These are phyloP conservation scores for Hippocampus mohnikei DNA, from an alignment of 2,113 vertebrate genomes.

Conservation along the genomic window DNA sequence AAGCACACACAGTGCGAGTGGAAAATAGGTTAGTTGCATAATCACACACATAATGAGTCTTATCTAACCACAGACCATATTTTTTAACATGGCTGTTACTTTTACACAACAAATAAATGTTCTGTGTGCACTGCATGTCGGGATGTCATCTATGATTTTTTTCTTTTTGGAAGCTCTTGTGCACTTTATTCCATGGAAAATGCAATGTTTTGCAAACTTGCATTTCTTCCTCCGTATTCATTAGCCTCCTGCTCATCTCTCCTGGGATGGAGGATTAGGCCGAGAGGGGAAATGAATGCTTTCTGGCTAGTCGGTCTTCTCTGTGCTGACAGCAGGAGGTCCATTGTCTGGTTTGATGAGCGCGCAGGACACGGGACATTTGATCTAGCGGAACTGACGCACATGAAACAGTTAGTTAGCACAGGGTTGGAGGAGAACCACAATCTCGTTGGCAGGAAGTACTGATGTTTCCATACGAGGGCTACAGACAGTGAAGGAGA, in stretches of 20 bases:
- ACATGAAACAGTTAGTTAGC: constrained; percentile 32
- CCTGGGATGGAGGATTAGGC: constrained; percentile 64
- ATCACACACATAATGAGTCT: constrained; percentile 44
- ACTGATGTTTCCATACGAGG: constrained; percentile 23
- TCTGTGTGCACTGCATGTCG: constrained; percentile 11
- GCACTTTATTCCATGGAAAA: constrained; percentile 10
- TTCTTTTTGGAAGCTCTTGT: constrained; percentile 9
- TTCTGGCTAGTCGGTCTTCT: constrained; percentile 45
- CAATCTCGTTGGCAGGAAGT: constrained; percentile 42
- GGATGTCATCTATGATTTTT: not conserved
- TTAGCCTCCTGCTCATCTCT: constrained; percentile 53
- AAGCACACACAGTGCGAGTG: constrained; percentile 22
- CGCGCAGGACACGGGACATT: constrained; percentile 51
- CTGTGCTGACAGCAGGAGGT: constrained; percentile 56
- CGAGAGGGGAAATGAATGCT: constrained; percentile 59
- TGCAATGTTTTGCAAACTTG: constrained; percentile 30
- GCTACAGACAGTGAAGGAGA: constrained; percentile 7
- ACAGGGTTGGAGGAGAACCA: constrained; percentile 26
- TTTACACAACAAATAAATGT: constrained; percentile 14
- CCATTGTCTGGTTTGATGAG: constrained; percentile 61
- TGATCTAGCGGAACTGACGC: constrained; percentile 55
- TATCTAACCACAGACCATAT: constrained; percentile 20
- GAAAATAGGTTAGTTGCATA: constrained; percentile 43
- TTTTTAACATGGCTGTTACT: not conserved
- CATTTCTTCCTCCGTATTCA: constrained; percentile 60